Base-by-base conservation (phyloP, 23 tunicate genomes). In the Oikopleura dioica region DNA sequence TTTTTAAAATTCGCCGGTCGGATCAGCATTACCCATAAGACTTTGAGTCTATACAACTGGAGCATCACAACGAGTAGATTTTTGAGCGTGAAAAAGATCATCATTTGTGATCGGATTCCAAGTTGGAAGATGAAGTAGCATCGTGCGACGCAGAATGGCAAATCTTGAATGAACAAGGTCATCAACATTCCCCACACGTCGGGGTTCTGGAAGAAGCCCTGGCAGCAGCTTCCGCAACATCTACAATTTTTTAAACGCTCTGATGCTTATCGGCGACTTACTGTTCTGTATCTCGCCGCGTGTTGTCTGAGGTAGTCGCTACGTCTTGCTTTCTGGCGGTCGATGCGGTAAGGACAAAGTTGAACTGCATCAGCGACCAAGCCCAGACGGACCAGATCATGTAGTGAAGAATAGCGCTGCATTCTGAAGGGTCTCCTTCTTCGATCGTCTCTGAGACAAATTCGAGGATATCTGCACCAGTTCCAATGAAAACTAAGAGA, bases 391-490 rank as follows among this genome's bases (percentile, higher is more conserved):
- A 78, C 77, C 87, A 94, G 9, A 94, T 84, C 35, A 86, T 68
- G 38, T 79, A 94, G 69, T 80, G 95, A 29, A 94, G 78, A 33
- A 77, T 21, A 0, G 36, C 24, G 68, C 76, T 81, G 75, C 99
- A 94, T 35, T 76, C 72, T 9, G 79, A 78, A 50, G 68, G 38
- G 33, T 69, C 75, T 35, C 81, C 95, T 59, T 86, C 79, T 37
- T 83, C 95, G 0, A 89, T 77, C 0, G 96, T 89, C 80, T 89
- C 96, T 82, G 86, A 37, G 37, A 86, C 99, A 79, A 94, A 94
- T 59, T 94, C 99, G 77, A 94, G 69, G 34, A 94, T 94, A 78
- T 94, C 99, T 1, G 99, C 99, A 50, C 99, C 99, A 4, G 87
- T 95, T 38, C 88, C 99, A 63, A 94, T 94, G 72, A 86, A 94